These are phyloP conservation scores for Cartodere bifasciata DNA, from an alignment of 2,888 invertebrate genomes.

Conservation along the genomic window DNA sequence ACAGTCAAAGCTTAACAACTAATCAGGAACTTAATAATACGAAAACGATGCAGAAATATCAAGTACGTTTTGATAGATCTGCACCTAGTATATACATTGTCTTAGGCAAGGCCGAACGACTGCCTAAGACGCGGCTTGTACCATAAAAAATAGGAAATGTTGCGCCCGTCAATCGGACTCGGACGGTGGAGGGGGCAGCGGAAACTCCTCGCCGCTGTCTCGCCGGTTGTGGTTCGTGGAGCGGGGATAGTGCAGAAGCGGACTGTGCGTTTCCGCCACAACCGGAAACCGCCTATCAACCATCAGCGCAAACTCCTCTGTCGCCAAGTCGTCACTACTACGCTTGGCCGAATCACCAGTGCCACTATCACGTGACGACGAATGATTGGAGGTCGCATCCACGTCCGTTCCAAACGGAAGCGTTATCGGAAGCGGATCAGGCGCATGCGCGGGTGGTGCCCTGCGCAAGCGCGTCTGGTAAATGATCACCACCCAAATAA, in stretches of 20 bases:
- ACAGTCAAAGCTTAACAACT: not conserved
- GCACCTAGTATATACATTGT: no score
- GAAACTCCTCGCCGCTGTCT: slow-evolving; percentile 1
- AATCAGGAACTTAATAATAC: slow-evolving; percentile 3
- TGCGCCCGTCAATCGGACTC: slow-evolving; percentile 7
- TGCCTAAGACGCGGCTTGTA: no score
- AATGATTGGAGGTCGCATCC: slow-evolving; percentile 54
- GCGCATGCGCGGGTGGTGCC: slow-evolving; percentile 37
- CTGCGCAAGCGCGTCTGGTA: slow-evolving; percentile 66
- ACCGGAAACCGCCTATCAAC: slow-evolving; percentile 12
- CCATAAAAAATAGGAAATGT: slow-evolving; percentile 3
- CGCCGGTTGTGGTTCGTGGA: slow-evolving; percentile 31
- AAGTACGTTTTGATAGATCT: no score
- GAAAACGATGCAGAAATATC: not conserved
- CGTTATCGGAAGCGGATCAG: slow-evolving; percentile 19
- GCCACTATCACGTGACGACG: slow-evolving; percentile 68
- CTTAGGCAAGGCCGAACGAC: no score
- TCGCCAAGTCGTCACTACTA: slow-evolving; percentile 39
- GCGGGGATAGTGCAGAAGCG: slow-evolving; percentile 25
- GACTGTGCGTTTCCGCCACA: slow-evolving; percentile 19
- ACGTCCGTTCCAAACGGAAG: slow-evolving; percentile 34
- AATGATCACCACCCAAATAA: slow-evolving; percentile 84
- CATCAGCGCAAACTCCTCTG: slow-evolving; percentile 27
- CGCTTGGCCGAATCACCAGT: slow-evolving; percentile 68
- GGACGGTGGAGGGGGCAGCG: not conserved